Percentiles rank a stretch among this genome's conserved stretches.
phyloP scores from a whole-genome alignment of 2,113 vertebrate species.

The Orientallactaga bullata region DNA sequence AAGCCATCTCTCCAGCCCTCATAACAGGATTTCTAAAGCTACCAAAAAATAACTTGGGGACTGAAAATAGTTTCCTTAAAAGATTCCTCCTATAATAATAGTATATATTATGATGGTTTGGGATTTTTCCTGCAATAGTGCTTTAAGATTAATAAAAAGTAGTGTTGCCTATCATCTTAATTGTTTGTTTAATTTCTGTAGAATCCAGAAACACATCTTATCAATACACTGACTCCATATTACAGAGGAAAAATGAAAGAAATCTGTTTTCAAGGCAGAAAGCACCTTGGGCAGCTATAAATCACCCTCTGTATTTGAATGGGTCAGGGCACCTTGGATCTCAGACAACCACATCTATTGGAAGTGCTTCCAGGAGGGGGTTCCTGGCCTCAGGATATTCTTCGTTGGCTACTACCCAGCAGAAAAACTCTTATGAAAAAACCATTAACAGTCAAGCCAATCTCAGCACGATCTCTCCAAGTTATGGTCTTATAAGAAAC shows the following conservation, averaged over 20 bases:
- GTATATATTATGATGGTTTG: not conserved
- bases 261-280: slow-evolving; percentile 85
- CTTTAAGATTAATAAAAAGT: not conserved
- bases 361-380: slow-evolving; percentile 82
- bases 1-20: too few species aligned
- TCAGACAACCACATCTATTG: slow-evolving; percentile 78
- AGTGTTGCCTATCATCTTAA: slow-evolving; percentile 61
- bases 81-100: not conserved
- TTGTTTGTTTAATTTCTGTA: slow-evolving; percentile 80
- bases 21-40: not conserved
- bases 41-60: not conserved
- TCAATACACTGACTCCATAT: slow-evolving; percentile 84
- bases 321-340: slow-evolving; percentile 79
- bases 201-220: slow-evolving; percentile 89
- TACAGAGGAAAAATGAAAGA: slow-evolving; percentile 86
- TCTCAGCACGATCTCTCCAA: slow-evolving; percentile 69
- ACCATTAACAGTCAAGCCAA: slow-evolving; percentile 80
- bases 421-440: slow-evolving; percentile 87
- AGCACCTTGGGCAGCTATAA: slow-evolving; percentile 79
- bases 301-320: slow-evolving; percentile 75
- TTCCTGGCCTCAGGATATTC: slow-evolving; percentile 75
- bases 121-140: not conserved
- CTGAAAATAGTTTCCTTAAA: not conserved
- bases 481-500: slow-evolving; percentile 69
- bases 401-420: slow-evolving; percentile 83